Evolutionary conservation across 2,888 invertebrate genomes (phyloP), one percentile per base, ranked within the genome.

Genomic region (Galerucella nymphaeae): DNA sequence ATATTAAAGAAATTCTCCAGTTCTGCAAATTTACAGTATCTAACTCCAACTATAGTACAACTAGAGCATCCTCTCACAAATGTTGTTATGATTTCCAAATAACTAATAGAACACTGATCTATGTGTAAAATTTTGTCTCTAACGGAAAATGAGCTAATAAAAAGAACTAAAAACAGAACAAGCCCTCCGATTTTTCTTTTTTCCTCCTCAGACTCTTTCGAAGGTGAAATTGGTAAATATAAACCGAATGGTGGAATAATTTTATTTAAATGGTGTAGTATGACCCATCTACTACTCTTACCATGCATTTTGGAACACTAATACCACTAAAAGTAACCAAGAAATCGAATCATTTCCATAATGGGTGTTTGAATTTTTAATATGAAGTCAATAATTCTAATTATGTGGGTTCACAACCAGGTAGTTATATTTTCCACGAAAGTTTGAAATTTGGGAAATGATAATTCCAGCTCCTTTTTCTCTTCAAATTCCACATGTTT

Each of bases 1-100:
- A 11, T 45, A 11, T 45, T 41, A 16, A 69, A 66, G 66, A 75
- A 69, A 2, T 2, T 53, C 11, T 65, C 18, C 9, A 72, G 4
- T 58, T 71, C n/a, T 23, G 68, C 18, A 58, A 71, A 72, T 66
- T 73, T 69, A 6, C 41, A 65, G 16, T 62, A 66, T 59, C 73
- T 70, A 11, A 18, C 45, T 42, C n/a, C 13, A 14, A 73, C 20
- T 55, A 75, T 69, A 0, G 20, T 45, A 59, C 45, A 48, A 58
- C 66, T 71, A 13, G 61, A 71, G n/a, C 18, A 64, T 13, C 62
- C 50, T 42, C 41, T 65, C 13, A 48, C 58, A 16, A 67, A 14
- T 0, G 42, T 20, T 4, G 20, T 53, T 11, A 67, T 30, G 42
- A 62, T 18, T 66, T 67, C 66, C 18, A 55, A 61, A 64, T 64